phyloP scores from a whole-genome alignment of 2,113 vertebrate genomes.

The Lagopus leucura region DNA sequence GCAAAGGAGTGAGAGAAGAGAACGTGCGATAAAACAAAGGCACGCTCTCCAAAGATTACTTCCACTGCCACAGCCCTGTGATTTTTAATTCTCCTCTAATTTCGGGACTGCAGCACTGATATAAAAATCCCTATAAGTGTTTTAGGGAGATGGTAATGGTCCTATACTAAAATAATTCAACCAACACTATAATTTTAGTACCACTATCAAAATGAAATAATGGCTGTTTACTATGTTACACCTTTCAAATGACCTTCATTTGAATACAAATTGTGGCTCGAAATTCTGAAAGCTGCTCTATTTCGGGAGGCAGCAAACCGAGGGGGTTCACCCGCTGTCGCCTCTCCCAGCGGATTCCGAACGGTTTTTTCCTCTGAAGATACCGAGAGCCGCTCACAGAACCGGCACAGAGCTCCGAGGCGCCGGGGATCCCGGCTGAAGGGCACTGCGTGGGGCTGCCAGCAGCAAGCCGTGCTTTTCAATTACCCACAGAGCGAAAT shows the following conservation, averaged over 20 bases:
- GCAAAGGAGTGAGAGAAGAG: background rate
- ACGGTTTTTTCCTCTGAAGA: background rate
- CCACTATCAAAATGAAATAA: conserved; percentile 89
- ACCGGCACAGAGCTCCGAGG: too few species aligned
- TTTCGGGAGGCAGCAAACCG: conserved; percentile 72
- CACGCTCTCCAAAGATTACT: conserved; percentile 39
- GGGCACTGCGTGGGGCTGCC: too few species aligned
- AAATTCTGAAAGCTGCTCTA: conserved; percentile 77
- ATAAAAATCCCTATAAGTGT: conserved; percentile 79
- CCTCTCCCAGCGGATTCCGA: conserved; percentile 25
- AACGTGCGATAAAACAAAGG: background rate
- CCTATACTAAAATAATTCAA: conserved; percentile 87
- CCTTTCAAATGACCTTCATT: conserved; percentile 89
- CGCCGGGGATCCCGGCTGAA: too few species aligned
- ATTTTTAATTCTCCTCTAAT: conserved; percentile 84
- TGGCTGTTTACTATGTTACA: conserved; percentile 83
- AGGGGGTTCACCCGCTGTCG: conserved; percentile 29
- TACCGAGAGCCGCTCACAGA: too few species aligned
- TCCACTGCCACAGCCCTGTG: conserved; percentile 54
- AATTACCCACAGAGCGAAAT: background rate
- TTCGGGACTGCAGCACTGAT: conserved; percentile 69
- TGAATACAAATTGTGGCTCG: conserved; percentile 82
- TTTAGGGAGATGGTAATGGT: conserved; percentile 84
- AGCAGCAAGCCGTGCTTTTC: background rate
- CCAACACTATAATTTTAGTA: conserved; percentile 88